Evolutionary conservation across 2,797 vertebrate species (phyloP).

Genomic region (Crenuchus spilurus): DNA sequence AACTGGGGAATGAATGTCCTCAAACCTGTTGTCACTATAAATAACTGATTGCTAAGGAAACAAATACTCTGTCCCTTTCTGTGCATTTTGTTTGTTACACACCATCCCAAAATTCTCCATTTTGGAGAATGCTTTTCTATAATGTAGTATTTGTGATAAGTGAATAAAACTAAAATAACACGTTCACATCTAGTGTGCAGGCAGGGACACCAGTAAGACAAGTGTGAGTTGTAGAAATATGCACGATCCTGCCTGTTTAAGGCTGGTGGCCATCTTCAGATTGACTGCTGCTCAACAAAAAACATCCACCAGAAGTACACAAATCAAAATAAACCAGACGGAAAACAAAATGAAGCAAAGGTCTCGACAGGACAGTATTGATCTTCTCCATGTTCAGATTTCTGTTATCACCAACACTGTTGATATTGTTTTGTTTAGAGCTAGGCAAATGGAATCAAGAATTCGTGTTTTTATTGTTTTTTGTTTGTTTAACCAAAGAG

Average conservation of each 20-base stretch:
- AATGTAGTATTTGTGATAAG: neutral
- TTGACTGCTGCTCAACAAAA: conserved; percentile 12
- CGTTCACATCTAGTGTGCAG: neutral
- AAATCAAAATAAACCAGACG: conserved; percentile 46
- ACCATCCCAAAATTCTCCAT: neutral
- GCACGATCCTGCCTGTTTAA: conserved; percentile 22
- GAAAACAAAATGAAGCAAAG: conserved; percentile 60
- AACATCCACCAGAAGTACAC: conserved; percentile 39
- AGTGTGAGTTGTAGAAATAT: neutral
- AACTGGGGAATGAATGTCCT: neutral
- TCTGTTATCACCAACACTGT: neutral
- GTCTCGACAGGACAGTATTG: conserved; percentile 34
- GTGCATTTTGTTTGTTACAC: neutral
- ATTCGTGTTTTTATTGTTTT: neutral
- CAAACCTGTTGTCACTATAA: neutral
- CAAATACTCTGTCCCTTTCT: neutral
- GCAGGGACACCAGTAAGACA: conserved; percentile 15
- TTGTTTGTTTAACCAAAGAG: conserved; percentile 86
- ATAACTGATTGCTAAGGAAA: no score
- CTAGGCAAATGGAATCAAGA: neutral
- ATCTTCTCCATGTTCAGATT: neutral
- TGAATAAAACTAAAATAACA: neutral
- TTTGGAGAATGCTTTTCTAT: neutral
- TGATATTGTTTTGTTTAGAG: conserved; percentile 4
- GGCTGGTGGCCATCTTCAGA: conserved; percentile 26